Evolutionary conservation across 2,797 vertebrate genomes (phyloP), one percentile per base, ranked within the genome.

Genomic region (Acanthornis magna): DNA sequence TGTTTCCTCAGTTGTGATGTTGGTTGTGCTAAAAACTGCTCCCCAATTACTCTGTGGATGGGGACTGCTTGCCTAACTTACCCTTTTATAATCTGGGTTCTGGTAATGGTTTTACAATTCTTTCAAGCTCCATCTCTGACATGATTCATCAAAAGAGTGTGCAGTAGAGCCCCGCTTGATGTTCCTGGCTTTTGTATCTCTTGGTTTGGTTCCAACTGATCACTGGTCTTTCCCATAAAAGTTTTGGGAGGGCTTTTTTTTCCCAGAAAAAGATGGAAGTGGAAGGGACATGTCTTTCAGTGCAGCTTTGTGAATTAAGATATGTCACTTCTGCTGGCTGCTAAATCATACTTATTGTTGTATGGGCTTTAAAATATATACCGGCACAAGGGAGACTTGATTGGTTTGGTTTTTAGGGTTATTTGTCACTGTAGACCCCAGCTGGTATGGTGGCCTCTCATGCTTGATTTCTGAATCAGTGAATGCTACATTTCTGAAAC

Each of bases 61-160:
- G 36, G 88, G 83, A 43, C 65, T 77, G 47, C 74, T 96, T 92
- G 86, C 89, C 92, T 81, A 92, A 90, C 18, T 95, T 93, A 92
- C 83, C 19, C 13, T 92, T 96, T 53, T 93, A 93, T 95, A 96
- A 93, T 92, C 93, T 95, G 96, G 95, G 96, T 96, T 95, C 81
- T 94, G 91, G 87, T 93, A 95, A 89, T 87, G 73, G 78, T 79
- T 97, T 97, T 94, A 95, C 80, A 93, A 61, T 92, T 94, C 95
- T 95, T 97, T 96, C 91, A 91, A 95, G 71, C 91, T 91, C 93
- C 62, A 63, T 94, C 86, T 94, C 82, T 81, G 76, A 83, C 71
- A 29, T 90, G 88, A 95, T 96, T 97, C 95, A 97, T 93, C 91
- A 62, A 74, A 91, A 85, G 15, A 53, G 54, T 55, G 65, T 63